A percentile compares a stretch with the other conserved stretches of the same genome.
Conservation (phyloP, 2,797 vertebrate species). For the Salarias fasciatus region DNA sequence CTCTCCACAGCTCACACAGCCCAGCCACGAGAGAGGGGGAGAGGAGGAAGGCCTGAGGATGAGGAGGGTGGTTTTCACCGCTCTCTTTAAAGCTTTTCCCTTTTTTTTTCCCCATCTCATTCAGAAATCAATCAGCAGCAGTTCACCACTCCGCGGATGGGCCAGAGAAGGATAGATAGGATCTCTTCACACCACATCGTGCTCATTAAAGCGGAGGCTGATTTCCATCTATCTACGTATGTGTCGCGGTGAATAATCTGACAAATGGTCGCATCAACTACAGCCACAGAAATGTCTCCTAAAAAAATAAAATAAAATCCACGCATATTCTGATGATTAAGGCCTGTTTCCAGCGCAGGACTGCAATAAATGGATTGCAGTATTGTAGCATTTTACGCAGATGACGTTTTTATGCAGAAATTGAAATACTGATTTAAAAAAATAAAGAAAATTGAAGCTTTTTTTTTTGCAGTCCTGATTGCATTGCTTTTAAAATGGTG, state of each 20-base stretch:
- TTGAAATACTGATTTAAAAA: conserved; percentile 1
- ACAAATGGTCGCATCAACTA: conserved; percentile 37
- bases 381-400: no score
- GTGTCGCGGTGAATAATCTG: conserved; percentile 34
- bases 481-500: conserved; percentile 1
- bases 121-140: conserved; percentile 51
- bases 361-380: no score
- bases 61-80: conserved; percentile 30
- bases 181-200: conserved; percentile 20
- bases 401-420: not conserved
- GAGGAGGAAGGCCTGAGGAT: conserved; percentile 48
- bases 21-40: conserved; percentile 30
- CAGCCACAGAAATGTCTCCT: conserved; percentile 2
- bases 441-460: conserved; percentile 1
- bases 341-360: not conserved
- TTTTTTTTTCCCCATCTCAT: not conserved
- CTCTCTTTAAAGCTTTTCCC: conserved; percentile 23
- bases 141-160: conserved; percentile 23
- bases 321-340: not conserved
- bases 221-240: conserved; percentile 3
- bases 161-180: conserved; percentile 23
- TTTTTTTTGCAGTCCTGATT: conserved; percentile 1
- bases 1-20: conserved; percentile 32
- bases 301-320: not conserved
- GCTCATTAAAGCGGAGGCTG: conserved; percentile 7